Evolutionary conservation across 2,797 vertebrate species (phyloP), one percentile per base, ranked within the genome.

Genomic region (Betta splendens): DNA sequence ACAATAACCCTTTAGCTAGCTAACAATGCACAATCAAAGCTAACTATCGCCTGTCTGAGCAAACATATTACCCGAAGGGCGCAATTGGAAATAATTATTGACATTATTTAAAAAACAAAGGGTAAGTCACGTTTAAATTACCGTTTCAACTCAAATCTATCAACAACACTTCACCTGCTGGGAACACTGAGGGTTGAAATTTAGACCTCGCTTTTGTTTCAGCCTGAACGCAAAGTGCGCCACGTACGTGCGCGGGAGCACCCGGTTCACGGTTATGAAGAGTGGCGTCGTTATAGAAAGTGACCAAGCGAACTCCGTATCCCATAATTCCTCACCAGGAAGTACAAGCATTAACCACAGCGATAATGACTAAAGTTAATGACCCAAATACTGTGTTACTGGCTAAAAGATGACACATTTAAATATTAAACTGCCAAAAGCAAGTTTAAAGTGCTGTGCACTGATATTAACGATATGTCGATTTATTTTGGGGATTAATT

Each of bases 31-130:
- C 6, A 35, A 10, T 15, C 6, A 43, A 36, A 43, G 16, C 17
- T 40, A 42, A 52, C 46, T 45, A 18, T 33, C 48, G 15, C 9
- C 25, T 52, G 36, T 23, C 12, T 61, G 12, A 37, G 29, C 40
- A n/a, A n/a, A n/a, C n/a, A n/a, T 16, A 4, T 5, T 7, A 6
- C 4, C 5, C 20, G 22, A 22, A n/a, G 0, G 8, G 20, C 3
- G 6, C 2, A 9, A 11, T 36, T 20, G 4, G 5, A 26, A 38
- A 7, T 15, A 20, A 22, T 2, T 13, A 5, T 5, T 12, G 29
- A 21, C 21, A 16, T 25, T 16, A 22, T 18, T 51, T 31, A 17
- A 9, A 3, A 1, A 35, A 35, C n/a, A 38, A 49, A 8, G 0
- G 7, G 13, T 0, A 1, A 17, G 0, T 13, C 1, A n/a, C 39